Conservation (phyloP, 1,140 invertebrate species). For the Aphelenchoides besseyi region DNA sequence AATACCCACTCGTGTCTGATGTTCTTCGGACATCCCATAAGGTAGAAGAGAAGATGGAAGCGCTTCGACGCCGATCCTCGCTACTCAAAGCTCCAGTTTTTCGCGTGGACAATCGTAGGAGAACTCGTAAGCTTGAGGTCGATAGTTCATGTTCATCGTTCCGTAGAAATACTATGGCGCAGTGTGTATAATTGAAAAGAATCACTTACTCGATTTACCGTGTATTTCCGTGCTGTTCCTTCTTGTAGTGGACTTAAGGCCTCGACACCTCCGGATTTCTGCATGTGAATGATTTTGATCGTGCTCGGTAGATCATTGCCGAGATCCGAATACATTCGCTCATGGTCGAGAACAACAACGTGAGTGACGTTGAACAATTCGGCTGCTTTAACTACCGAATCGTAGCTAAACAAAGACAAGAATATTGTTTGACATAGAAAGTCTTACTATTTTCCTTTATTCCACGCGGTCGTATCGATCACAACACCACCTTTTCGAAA, state of each 20-base stretch:
- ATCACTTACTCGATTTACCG: constrained; percentile 29
- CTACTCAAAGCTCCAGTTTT: constrained; percentile 35
- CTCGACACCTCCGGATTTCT: constrained; percentile 51
- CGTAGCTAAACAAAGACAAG: constrained; percentile 62
- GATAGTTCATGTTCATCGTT: too few relatives aligned
- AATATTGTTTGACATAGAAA: neutral
- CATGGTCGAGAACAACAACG: constrained; percentile 88
- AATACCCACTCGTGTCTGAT: constrained; percentile 19
- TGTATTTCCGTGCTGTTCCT: neutral
- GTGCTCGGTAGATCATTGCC: constrained; percentile 32
- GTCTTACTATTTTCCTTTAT: constrained; percentile 80
- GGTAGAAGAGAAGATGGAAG: constrained; percentile 48
- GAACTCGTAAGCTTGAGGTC: too few relatives aligned
- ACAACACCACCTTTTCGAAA: constrained; percentile 77
- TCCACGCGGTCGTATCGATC: constrained; percentile 97
- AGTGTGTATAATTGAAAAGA: constrained; percentile 4
- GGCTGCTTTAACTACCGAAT: constrained; percentile 72
- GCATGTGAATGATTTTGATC: constrained; percentile 46
- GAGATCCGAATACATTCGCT: constrained; percentile 41
- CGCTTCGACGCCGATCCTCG: constrained; percentile 39
- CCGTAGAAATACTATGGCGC: constrained; percentile 52
- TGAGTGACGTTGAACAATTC: constrained; percentile 88
- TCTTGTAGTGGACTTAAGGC: neutral
- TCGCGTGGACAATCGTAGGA: too few relatives aligned
- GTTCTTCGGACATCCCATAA: constrained; percentile 47